phyloP scores from a whole-genome alignment of 92 coral and sea anemone genomes.

The Metridium senile region DNA sequence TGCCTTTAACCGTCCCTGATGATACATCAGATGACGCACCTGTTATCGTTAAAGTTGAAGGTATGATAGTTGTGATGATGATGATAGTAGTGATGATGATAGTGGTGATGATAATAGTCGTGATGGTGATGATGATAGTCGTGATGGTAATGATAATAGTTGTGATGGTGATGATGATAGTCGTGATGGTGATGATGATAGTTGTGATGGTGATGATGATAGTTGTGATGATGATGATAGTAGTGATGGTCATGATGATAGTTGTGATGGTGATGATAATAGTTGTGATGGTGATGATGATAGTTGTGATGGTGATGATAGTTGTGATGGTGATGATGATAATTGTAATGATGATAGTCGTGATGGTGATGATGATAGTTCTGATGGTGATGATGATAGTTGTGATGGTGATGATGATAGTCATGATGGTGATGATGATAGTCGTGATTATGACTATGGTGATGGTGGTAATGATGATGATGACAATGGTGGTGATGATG shows the following conservation, averaged over 20 bases:
- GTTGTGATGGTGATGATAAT: neutral
- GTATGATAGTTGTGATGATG: conserved; percentile 10
- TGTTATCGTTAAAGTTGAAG: conserved; percentile 61
- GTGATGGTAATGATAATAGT: neutral
- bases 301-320: too few species aligned
- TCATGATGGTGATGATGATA: neutral
- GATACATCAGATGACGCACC: conserved; percentile 30
- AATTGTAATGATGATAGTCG: neutral
- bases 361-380: neutral
- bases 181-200: neutral
- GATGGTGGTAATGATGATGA: neutral
- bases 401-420: too few species aligned
- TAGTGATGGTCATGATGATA: neutral
- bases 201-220: neutral
- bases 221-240: neutral
- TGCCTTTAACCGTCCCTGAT: conserved; percentile 19
- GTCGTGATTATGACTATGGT: neutral
- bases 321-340: too few species aligned
- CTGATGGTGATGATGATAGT: too few species aligned
- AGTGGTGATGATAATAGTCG: too few species aligned
- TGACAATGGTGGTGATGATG: neutral
- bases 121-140: neutral
- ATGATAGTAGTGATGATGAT: neutral
- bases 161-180: neutral
- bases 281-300: too few species aligned